These are phyloP conservation scores for Cryptosula pallasiana DNA, from an alignment of 2,888 invertebrate genomes.

Conservation along the genomic window DNA sequence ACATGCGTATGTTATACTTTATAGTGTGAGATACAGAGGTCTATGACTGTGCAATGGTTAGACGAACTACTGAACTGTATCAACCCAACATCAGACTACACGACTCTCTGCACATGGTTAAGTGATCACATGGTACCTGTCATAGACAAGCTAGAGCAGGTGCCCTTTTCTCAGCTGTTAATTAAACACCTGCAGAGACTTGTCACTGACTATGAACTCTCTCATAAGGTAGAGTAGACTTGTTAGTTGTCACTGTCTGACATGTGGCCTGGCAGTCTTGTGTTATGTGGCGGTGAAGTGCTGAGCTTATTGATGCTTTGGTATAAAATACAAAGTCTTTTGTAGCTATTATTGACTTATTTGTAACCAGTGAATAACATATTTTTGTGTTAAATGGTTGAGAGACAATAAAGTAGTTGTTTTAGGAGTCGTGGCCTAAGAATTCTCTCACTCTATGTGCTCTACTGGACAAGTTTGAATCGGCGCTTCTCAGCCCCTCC, in stretches of 20 bases:
- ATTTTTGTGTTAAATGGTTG: too few relatives aligned
- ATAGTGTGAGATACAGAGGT: neutral
- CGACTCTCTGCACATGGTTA: neutral
- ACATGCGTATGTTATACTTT: too few relatives aligned
- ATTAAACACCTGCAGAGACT: neutral
- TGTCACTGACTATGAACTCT: slow-evolving; percentile 14
- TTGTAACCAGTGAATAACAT: too few relatives aligned
- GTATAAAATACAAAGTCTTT: too few relatives aligned
- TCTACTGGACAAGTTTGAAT: neutral
- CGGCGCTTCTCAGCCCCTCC: neutral
- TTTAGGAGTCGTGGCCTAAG: slow-evolving; percentile 8
- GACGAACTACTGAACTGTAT: neutral
- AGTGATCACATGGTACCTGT: slow-evolving; percentile 4
- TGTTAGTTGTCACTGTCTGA: too few relatives aligned
- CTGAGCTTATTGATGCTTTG: too few relatives aligned
- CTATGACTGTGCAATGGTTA: neutral
- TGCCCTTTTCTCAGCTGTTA: neutral
- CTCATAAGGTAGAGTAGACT: slow-evolving; percentile 1
- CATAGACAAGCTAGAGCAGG: neutral
- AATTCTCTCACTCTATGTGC: neutral
- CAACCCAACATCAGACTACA: neutral
- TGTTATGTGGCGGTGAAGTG: too few relatives aligned
- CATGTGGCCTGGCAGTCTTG: too few relatives aligned
- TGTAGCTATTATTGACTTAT: too few relatives aligned
- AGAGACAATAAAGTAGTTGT: too few relatives aligned